These are phyloP conservation scores for Centruroides vittatus DNA, from an alignment of 1,140 invertebrate genomes.

Conservation along the genomic window DNA sequence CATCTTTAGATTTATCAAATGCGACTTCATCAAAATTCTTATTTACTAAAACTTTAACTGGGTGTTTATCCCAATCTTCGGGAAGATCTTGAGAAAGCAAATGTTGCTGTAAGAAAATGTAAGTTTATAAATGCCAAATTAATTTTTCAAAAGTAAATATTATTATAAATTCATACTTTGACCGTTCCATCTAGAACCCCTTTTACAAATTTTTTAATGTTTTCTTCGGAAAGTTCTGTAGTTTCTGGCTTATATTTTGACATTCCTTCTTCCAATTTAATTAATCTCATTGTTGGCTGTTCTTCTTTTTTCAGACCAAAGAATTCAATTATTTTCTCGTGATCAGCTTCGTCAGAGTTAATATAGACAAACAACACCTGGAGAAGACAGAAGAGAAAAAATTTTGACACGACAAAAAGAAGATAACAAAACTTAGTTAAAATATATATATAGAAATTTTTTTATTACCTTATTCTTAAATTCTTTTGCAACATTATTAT, in stretches of 20 bases:
- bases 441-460: too few relatives aligned
- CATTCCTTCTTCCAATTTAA: conserved; percentile 94
- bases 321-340: conserved; percentile 94
- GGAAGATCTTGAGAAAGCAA: conserved; percentile 86
- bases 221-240: conserved; percentile 54
- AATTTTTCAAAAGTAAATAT: not conserved
- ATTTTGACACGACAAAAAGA: too few relatives aligned
- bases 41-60: conserved; percentile 87
- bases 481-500: conserved; percentile 65
- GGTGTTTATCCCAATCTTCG: conserved; percentile 90
- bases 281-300: conserved; percentile 80
- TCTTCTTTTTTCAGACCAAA: conserved; percentile 93
- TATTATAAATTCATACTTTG: conserved; percentile 38
- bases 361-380: conserved; percentile 86
- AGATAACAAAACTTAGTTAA: too few relatives aligned
- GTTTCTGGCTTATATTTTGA: conserved; percentile 86
- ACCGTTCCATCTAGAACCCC: conserved; percentile 81
- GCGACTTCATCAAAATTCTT: conserved; percentile 93
- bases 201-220: conserved; percentile 68
- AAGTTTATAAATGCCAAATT: not conserved
- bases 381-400: conserved; percentile 23
- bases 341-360: conserved; percentile 88
- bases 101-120: conserved; percentile 45
- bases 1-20: conserved; percentile 73
- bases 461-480: conserved; percentile 48